A percentile compares a stretch with the other conserved stretches of the same genome.
These are phyloP conservation scores for Ailurus styani DNA, from an alignment of 2,113 vertebrate species.

Conservation along the genomic window DNA sequence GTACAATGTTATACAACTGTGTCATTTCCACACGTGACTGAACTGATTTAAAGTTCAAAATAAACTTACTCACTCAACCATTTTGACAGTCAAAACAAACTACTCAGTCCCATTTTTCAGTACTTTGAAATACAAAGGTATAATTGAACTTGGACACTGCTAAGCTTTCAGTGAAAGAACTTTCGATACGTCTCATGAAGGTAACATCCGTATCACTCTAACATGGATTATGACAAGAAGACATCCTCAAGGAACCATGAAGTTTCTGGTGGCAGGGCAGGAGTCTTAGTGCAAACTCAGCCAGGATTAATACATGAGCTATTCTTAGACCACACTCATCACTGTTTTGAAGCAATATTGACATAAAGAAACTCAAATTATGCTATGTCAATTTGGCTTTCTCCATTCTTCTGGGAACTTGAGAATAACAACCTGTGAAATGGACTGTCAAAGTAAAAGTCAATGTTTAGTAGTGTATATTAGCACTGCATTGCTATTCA, in stretches of 20 bases:
- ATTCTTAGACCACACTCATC: not conserved
- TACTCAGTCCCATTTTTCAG: not conserved
- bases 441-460: not conserved
- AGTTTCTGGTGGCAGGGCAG: not conserved
- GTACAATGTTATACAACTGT: not conserved
- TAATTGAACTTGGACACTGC: not conserved
- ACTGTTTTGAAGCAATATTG: not conserved
- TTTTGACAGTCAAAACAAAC: conserved; percentile 31
- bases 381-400: not conserved
- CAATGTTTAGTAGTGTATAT: not conserved
- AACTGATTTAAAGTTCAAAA: conserved; percentile 34
- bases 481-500: not conserved
- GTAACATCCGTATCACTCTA: not conserved
- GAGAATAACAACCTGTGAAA: not conserved
- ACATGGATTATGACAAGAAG: not conserved
- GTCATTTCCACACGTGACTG: not conserved
- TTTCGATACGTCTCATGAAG: not conserved
- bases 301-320: not conserved
- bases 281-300: not conserved
- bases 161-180: not conserved
- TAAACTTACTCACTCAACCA: not conserved
- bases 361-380: conserved; percentile 15
- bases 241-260: not conserved
- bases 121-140: not conserved
- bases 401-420: not conserved